These are phyloP conservation scores for Xestia rhomboidea DNA, from an alignment of 2,888 invertebrate species.

Conservation along the genomic window DNA sequence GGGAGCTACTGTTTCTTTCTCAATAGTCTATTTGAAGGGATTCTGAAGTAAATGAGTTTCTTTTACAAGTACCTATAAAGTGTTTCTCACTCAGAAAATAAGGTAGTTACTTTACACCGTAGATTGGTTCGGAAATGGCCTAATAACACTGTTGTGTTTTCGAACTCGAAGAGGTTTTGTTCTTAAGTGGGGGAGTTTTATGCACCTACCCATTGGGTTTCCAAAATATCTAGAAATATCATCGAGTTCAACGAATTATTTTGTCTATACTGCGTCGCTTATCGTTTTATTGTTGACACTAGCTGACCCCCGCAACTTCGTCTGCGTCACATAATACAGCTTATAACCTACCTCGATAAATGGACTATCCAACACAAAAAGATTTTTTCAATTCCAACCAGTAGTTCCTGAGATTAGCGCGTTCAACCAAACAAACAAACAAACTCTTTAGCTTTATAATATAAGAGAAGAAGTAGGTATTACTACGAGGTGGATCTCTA, in stretches of 20 bases:
- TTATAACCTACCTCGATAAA: no score
- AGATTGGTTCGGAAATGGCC: constrained; percentile 45
- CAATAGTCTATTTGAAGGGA: constrained; percentile 35
- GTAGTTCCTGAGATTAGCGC: no score
- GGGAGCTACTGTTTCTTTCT: constrained; percentile 30
- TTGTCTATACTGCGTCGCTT: neutral
- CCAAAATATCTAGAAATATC: neutral
- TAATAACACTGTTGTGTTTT: constrained; percentile 40
- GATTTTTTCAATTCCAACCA: no score
- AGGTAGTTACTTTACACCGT: constrained; percentile 51
- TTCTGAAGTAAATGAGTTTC: constrained; percentile 57
- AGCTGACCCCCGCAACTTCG: no score
- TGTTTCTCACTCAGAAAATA: constrained; percentile 53
- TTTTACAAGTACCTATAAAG: constrained; percentile 56
- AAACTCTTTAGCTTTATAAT: no score
- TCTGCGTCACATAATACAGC: no score
- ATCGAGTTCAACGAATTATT: neutral
- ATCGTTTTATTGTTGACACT: neutral
- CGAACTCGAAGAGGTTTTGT: constrained; percentile 14
- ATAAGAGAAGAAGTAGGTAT: neutral
- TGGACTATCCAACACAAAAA: no score
- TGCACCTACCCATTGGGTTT: neutral
- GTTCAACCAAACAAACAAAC: no score
- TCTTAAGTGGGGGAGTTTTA: constrained; percentile 9
- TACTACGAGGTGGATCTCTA: neutral